Percentiles rank a stretch among this genome's conserved stretches.
Evolutionary conservation across 2,888 invertebrate species (phyloP).

Genomic region (Perdita meconis): DNA sequence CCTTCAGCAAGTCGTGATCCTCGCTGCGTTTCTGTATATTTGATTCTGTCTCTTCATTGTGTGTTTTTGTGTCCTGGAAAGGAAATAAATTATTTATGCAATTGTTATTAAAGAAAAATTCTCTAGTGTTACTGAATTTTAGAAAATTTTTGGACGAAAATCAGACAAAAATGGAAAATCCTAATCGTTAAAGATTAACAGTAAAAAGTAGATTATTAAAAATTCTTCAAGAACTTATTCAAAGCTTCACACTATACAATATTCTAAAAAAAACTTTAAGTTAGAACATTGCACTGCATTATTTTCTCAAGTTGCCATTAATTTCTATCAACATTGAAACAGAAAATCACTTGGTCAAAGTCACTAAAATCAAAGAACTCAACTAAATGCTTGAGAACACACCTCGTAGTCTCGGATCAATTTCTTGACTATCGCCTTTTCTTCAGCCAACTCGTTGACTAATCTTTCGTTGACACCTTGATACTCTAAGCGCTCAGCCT

Average conservation of each 20-base stretch:
- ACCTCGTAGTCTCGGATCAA: conserved; percentile 76
- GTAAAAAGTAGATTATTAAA: too few relatives aligned
- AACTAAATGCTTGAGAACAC: neutral
- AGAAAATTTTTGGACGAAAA: too few relatives aligned
- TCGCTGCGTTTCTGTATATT: conserved; percentile 64
- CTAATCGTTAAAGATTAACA: too few relatives aligned
- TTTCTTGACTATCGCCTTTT: conserved; percentile 70
- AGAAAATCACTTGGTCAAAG: neutral
- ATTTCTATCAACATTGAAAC: neutral
- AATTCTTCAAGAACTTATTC: too few relatives aligned
- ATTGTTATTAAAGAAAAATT: too few relatives aligned
- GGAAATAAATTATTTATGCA: too few relatives aligned
- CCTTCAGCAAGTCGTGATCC: conserved; percentile 64
- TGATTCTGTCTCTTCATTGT: conserved; percentile 66
- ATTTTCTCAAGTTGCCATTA: neutral
- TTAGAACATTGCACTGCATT: too few relatives aligned
- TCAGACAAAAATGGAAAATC: too few relatives aligned
- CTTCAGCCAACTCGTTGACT: conserved; percentile 69
- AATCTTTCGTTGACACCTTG: conserved; percentile 72
- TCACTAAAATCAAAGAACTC: neutral
- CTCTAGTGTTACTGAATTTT: too few relatives aligned
- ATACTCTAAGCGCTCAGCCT: conserved; percentile 65
- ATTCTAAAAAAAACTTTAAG: too few relatives aligned
- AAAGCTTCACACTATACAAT: too few relatives aligned
- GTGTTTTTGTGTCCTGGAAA: conserved; percentile 60